Conservation (phyloP, 2,797 vertebrate species). For the Pantherophis alleghaniensis region DNA sequence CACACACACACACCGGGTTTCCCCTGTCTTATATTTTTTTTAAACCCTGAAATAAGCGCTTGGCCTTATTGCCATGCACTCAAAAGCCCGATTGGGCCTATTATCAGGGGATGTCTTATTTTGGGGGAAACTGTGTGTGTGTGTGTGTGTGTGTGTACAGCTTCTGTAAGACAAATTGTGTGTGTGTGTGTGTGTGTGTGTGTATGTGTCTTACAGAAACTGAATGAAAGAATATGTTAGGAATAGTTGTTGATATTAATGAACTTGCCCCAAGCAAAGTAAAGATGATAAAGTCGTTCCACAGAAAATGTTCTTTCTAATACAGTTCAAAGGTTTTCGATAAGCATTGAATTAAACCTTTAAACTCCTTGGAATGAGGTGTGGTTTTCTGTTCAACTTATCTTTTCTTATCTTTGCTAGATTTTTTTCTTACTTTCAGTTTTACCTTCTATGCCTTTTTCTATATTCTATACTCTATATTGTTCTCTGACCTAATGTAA, state of each 20-base stretch:
- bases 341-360: slow-evolving; percentile 30
- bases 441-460: background rate
- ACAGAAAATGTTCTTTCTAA: background rate
- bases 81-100: too few relatives aligned
- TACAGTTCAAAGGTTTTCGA: slow-evolving; percentile 27
- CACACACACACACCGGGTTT: too few relatives aligned
- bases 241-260: background rate
- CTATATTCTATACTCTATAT: background rate
- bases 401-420: slow-evolving; percentile 23
- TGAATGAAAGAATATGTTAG: background rate
- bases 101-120: too few relatives aligned
- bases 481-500: background rate
- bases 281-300: background rate
- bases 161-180: too few relatives aligned
- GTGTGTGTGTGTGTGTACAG: too few relatives aligned
- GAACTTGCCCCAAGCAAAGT: background rate
- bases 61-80: too few relatives aligned
- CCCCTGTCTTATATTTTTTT: too few relatives aligned
- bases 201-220: background rate
- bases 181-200: too few relatives aligned
- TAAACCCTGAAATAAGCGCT: too few relatives aligned
- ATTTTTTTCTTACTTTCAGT: background rate
- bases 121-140: too few relatives aligned
- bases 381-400: background rate
- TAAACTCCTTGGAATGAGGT: background rate